Evolutionary conservation across 2,113 vertebrate species (phyloP).

Genomic region (Paraplagusia blochii): DNA sequence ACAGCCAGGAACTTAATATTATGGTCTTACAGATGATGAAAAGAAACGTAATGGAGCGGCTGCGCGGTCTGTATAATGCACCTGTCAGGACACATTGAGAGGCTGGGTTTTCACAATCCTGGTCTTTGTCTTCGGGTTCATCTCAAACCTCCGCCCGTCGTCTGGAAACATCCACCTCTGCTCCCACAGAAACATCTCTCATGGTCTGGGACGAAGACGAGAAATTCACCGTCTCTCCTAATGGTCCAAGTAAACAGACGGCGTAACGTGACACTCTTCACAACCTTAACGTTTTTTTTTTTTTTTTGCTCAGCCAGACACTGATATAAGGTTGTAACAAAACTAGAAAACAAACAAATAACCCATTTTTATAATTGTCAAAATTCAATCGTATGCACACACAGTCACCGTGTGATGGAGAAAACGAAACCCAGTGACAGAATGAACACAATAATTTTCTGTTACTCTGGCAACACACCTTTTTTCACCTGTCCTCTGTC

Average conservation of each 20-base stretch:
- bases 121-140: too few species aligned
- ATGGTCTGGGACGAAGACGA: too few species aligned
- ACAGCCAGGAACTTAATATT: constrained; percentile 28
- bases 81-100: constrained; percentile 3
- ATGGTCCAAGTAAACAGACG: too few species aligned
- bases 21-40: constrained; percentile 27
- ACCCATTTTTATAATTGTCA: too few species aligned
- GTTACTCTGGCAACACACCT: constrained; percentile 28
- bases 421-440: neutral
- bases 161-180: too few species aligned
- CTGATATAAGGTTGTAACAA: neutral
- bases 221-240: too few species aligned
- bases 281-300: neutral
- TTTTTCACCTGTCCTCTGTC: constrained; percentile 47
- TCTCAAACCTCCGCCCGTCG: too few species aligned
- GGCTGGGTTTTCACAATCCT: too few species aligned
- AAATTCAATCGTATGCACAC: neutral
- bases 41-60: constrained; percentile 22
- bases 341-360: too few species aligned
- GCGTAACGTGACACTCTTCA: too few species aligned
- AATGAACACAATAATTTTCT: constrained; percentile 1
- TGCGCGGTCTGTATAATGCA: constrained; percentile 17
- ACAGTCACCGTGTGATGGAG: neutral
- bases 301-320: neutral
- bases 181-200: too few species aligned